Conservation (phyloP, 2,113 vertebrate species). For the Lepisosteus oculatus region DNA sequence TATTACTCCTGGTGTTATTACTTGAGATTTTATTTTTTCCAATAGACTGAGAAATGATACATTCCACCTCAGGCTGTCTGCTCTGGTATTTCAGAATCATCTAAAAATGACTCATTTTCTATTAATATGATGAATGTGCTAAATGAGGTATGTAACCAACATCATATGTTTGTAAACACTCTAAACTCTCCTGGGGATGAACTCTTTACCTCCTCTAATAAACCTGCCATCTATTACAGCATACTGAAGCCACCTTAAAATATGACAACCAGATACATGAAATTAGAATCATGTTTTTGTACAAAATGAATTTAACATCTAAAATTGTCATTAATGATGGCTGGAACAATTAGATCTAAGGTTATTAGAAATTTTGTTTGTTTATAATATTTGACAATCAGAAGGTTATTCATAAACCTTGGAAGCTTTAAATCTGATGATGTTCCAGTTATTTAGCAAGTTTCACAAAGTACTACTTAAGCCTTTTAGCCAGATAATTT, state of each 20-base stretch:
- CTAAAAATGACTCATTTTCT: slow-evolving; percentile 83
- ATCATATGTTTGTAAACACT: slow-evolving; percentile 84
- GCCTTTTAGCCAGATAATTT: no score
- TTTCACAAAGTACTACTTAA: no score
- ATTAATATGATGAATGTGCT: slow-evolving; percentile 88
- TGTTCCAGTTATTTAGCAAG: no score
- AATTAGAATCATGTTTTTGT: slow-evolving; percentile 39
- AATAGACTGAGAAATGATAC: slow-evolving; percentile 53
- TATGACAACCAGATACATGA: slow-evolving; percentile 48
- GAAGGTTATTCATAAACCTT: no score
- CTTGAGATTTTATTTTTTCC: not conserved
- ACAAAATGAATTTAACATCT: no score
- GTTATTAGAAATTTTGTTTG: no score
- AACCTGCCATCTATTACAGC: slow-evolving; percentile 55
- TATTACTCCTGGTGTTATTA: not conserved
- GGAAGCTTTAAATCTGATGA: no score
- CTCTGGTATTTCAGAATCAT: slow-evolving; percentile 68
- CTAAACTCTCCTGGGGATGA: slow-evolving; percentile 65
- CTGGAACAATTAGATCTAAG: no score
- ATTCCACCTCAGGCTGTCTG: slow-evolving; percentile 58
- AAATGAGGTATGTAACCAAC: slow-evolving; percentile 97
- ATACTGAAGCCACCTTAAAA: slow-evolving; percentile 52
- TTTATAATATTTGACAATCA: no score
- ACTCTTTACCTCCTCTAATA: slow-evolving; percentile 65
- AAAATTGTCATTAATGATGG: no score